Evolutionary conservation across 2,113 vertebrate species (phyloP).

Genomic region (Podilymbus podiceps): DNA sequence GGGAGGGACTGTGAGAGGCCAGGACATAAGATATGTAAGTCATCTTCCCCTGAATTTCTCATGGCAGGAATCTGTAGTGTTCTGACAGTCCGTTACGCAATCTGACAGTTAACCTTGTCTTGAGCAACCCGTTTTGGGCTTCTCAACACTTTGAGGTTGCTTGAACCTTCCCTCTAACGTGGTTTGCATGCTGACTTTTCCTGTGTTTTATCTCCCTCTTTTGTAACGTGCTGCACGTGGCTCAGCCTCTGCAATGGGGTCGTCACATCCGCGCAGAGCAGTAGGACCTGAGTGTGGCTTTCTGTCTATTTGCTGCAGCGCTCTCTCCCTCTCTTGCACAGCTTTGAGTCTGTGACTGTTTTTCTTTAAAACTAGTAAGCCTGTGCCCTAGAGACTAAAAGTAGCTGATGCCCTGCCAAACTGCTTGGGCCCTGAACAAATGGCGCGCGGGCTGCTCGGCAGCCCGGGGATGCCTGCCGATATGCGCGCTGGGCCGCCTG

Average conservation of each 20-base stretch:
- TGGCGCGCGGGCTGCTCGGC: not conserved
- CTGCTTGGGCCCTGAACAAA: not conserved
- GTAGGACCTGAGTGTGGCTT: not conserved
- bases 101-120: not conserved
- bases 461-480: not conserved
- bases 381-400: not conserved
- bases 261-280: rapidly evolving
- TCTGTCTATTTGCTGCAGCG: not conserved
- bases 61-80: not conserved
- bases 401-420: not conserved
- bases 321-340: not conserved
- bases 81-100: not conserved
- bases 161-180: not conserved
- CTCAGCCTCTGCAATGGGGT: not conserved
- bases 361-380: not conserved
- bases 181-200: not conserved
- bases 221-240: not conserved
- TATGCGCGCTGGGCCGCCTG: not conserved
- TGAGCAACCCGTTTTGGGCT: not conserved
- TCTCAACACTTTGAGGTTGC: not conserved
- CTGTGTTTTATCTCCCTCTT: not conserved
- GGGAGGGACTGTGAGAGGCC: not conserved
- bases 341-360: not conserved
- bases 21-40: not conserved
- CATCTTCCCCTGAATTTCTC: not conserved